phyloP scores from a whole-genome alignment of 2,797 vertebrate genomes.

The Enteromius paludinosus region DNA sequence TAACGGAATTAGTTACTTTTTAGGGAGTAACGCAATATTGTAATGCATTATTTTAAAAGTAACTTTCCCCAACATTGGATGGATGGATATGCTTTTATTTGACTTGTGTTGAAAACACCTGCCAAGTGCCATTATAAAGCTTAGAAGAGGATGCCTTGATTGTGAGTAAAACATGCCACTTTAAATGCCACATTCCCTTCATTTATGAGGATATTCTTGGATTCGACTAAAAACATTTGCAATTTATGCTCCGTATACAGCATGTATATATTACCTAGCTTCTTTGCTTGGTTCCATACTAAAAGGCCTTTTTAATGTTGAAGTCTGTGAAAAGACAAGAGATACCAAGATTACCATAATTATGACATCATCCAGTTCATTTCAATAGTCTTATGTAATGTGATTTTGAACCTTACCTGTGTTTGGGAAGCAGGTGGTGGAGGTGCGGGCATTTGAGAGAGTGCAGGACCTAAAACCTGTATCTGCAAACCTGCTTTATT shows the following conservation, averaged over 20 bases:
- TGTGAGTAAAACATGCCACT: too few species aligned
- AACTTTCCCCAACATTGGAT: too few species aligned
- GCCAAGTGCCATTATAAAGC: too few species aligned
- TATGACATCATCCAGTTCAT: neutral
- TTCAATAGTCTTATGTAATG: neutral
- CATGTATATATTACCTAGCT: slow-evolving; percentile 79
- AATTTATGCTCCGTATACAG: neutral
- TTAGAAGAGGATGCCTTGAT: too few species aligned
- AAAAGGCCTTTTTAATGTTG: slow-evolving; percentile 84
- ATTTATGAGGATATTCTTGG: neutral
- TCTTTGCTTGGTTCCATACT: slow-evolving; percentile 91
- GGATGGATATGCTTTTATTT: too few species aligned
- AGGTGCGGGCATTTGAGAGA: slow-evolving; percentile 76
- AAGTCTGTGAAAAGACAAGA: slow-evolving; percentile 69
- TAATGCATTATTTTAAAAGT: too few species aligned
- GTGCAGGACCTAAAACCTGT: slow-evolving; percentile 75
- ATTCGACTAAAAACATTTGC: neutral
- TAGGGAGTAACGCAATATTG: too few species aligned
- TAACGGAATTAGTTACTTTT: too few species aligned
- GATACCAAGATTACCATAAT: slow-evolving; percentile 38
- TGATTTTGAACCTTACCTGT: slow-evolving; percentile 68
- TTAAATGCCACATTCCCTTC: neutral
- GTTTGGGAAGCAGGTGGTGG: slow-evolving; percentile 73
- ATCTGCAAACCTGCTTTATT: slow-evolving; percentile 80
- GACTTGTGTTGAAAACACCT: too few species aligned